Evolutionary conservation across 1,140 invertebrate species (phyloP), one percentile per base, ranked within the genome.

Genomic region (Rhagoletis zephyria): DNA sequence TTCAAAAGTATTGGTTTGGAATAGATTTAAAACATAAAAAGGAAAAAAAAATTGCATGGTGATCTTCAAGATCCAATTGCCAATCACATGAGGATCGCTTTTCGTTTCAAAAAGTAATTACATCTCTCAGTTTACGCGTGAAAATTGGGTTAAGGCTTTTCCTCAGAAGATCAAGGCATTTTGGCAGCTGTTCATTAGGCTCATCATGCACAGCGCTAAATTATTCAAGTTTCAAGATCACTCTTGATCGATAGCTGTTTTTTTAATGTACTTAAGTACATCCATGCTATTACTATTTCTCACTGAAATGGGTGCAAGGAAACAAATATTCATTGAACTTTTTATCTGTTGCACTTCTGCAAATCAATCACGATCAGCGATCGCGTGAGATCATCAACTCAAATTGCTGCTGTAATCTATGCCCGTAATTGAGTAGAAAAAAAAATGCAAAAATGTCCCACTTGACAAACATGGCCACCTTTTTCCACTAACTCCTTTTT

Each of bases 291-390:
- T 56, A 30, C 30, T 30, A 30, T 30, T 30, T 30, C 30, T 30
- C 30, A 2, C 5, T 56, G 10, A 56, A 67, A 67, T 40, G 9
- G 40, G 19, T 10, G 40, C 1, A 9, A 67, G 9, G 64, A 67
- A 67, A 7, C 12, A 67, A 67, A 40, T 42, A 67, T 10, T 67
- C 64, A 67, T 67, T 40, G 12, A 42, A 67, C 51, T 10, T 7
- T 56, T 56, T 67, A 67, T 9, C 12, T 40, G 0, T 10, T 67
- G 4, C 40, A 40, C 30, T 67, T 30, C 19, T 67, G 12, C 14
- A 6, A 0, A 74, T 74, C 70, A n/a, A 74, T 74, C n/a, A 45
- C 70, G 70, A 48, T 74, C 70, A 74, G 4, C 48, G 45, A 74
- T 74, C 70, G 70, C 70, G 70, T 74, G 70, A 74, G 14, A 16